These are phyloP conservation scores for Erythrocercus mccallii DNA, from an alignment of 2,113 vertebrate species.

Conservation along the genomic window DNA sequence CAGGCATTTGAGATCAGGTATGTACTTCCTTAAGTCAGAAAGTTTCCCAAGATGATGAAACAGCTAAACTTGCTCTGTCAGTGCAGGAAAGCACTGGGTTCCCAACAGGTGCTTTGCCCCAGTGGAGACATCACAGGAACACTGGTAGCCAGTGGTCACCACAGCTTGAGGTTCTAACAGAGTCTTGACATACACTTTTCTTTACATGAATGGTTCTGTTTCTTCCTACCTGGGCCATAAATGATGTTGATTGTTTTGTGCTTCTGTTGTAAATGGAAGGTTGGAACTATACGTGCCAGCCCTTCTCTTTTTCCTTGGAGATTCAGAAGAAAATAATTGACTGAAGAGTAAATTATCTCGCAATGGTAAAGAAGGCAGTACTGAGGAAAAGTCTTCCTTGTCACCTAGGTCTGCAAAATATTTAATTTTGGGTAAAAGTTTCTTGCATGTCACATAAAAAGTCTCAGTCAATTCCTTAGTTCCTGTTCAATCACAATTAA, in stretches of 20 bases:
- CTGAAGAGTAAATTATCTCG: not conserved
- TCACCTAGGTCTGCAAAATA: not conserved
- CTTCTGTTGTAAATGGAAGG: not conserved
- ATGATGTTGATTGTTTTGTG: not conserved
- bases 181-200: not conserved
- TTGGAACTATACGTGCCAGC: not conserved
- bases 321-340: not conserved
- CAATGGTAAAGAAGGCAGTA: not conserved
- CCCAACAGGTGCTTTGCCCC: not conserved
- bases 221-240: not conserved
- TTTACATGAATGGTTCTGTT: not conserved
- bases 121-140: fast-evolving
- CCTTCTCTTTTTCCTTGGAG: not conserved
- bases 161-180: not conserved
- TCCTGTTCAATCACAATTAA: not conserved
- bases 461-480: not conserved
- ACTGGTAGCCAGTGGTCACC: not conserved
- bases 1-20: not conserved
- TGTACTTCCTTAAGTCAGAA: not conserved
- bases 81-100: fast-evolving
- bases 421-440: not conserved
- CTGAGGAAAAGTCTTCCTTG: not conserved
- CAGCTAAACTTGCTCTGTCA: not conserved
- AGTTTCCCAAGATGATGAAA: not conserved
- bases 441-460: not conserved